Percentiles rank a stretch among this genome's conserved stretches.
Conservation (phyloP, 1,140 invertebrate genomes). For the Drosophila busckii region DNA sequence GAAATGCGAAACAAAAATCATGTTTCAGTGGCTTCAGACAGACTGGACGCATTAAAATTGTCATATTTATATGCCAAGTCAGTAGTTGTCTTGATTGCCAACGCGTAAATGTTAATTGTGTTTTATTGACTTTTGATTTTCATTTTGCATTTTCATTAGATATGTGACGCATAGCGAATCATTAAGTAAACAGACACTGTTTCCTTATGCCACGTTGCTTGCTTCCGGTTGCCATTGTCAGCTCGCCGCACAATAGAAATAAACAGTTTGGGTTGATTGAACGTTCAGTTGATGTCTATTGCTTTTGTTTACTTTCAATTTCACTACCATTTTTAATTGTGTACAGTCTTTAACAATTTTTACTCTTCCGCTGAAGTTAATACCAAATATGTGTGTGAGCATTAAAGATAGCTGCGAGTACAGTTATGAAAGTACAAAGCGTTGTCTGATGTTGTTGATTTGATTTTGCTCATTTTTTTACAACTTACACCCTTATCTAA, state of each 20-base stretch:
- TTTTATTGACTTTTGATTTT: constrained; percentile 56
- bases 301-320: constrained; percentile 50
- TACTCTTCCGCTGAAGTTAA: constrained; percentile 59
- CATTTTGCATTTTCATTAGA: constrained; percentile 40
- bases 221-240: constrained; percentile 34
- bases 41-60: constrained; percentile 28
- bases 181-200: constrained; percentile 17
- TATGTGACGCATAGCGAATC: constrained; percentile 9
- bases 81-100: constrained; percentile 18
- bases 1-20: constrained; percentile 20
- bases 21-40: too few species aligned
- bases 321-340: constrained; percentile 51
- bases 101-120: constrained; percentile 53
- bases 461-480: too few species aligned
- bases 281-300: constrained; percentile 7
- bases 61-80: constrained; percentile 36
- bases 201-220: constrained; percentile 43
- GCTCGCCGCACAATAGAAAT: constrained; percentile 4
- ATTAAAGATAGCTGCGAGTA: constrained; percentile 33
- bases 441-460: constrained; percentile 36
- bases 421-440: constrained; percentile 46
- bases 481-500: too few species aligned
- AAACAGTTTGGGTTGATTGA: constrained; percentile 19
- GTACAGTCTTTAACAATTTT: constrained; percentile 46
- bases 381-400: too few species aligned